phyloP scores from a whole-genome alignment of 1,140 invertebrate genomes.

The Panonychus citri region DNA sequence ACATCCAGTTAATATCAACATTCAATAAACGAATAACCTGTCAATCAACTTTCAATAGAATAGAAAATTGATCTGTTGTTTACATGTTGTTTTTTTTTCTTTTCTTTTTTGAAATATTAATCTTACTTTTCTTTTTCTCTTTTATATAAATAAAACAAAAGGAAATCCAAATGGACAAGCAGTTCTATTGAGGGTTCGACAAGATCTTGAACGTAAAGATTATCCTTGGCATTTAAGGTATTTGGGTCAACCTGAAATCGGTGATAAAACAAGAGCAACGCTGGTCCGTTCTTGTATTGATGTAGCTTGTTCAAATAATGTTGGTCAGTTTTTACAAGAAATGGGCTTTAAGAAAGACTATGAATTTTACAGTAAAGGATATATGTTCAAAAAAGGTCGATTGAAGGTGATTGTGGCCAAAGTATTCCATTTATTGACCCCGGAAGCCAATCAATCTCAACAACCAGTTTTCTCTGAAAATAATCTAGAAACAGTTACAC shows the following conservation, averaged over 20 bases:
- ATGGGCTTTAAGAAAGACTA: constrained; percentile 55
- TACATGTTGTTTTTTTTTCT: no score
- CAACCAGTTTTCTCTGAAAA: not conserved
- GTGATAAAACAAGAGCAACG: constrained; percentile 65
- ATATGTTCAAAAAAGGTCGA: constrained; percentile 76
- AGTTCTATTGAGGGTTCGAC: constrained; percentile 9
- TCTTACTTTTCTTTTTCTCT: not conserved
- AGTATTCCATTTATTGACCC: constrained; percentile 41
- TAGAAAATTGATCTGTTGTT: no score
- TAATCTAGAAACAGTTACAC: constrained; percentile 52
- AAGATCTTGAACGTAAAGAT: constrained; percentile 20
- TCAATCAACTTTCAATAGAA: no score
- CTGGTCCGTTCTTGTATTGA: constrained; percentile 73
- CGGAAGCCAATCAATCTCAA: not conserved
- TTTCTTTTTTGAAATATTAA: not conserved
- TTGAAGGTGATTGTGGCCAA: constrained; percentile 93
- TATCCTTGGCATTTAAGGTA: constrained; percentile 30
- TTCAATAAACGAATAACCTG: no score
- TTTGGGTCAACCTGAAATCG: constrained; percentile 63
- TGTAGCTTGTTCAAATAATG: constrained; percentile 61
- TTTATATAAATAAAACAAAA: not conserved
- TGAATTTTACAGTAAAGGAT: constrained; percentile 78
- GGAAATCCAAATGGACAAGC: not conserved
- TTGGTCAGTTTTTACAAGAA: constrained; percentile 75
- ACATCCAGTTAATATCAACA: no score